Conservation (phyloP, 2,113 vertebrate species). For the Clarias magur region DNA sequence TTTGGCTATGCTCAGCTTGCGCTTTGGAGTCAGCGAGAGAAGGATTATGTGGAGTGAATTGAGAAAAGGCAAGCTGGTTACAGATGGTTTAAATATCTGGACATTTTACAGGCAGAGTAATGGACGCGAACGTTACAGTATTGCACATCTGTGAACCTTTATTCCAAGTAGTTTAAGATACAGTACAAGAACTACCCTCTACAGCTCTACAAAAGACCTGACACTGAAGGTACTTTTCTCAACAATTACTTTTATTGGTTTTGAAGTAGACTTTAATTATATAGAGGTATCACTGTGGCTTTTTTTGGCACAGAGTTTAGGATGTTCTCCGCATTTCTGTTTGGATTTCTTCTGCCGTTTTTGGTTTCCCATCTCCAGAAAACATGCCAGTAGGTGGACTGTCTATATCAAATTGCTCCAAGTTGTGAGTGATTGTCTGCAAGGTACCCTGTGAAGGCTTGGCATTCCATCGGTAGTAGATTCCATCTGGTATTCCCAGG, state of each 20-base stretch:
- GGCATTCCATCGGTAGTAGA: neutral
- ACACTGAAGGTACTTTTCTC: neutral
- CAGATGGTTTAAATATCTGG: conserved; percentile 4
- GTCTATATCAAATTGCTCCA: neutral
- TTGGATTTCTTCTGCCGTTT: neutral
- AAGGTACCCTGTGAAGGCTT: neutral
- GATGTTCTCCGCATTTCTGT: neutral
- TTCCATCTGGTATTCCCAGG: neutral
- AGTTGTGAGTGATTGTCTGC: neutral
- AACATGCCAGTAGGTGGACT: neutral
- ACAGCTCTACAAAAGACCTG: neutral
- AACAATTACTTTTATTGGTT: neutral
- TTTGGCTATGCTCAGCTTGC: neutral
- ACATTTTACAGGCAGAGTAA: neutral
- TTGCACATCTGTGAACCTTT: conserved; percentile 18
- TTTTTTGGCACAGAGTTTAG: neutral
- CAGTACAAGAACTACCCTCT: neutral
- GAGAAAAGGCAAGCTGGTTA: neutral
- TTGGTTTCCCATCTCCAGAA: neutral
- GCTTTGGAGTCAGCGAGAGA: conserved; percentile 50
- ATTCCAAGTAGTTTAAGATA: neutral
- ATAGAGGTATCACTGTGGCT: neutral
- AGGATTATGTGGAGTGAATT: neutral
- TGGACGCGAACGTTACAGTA: conserved; percentile 8
- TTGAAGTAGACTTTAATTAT: neutral